Percentiles rank a stretch among this genome's conserved stretches.
Evolutionary conservation across 2,888 invertebrate species (phyloP).

Genomic region (Nomada lathburiana): DNA sequence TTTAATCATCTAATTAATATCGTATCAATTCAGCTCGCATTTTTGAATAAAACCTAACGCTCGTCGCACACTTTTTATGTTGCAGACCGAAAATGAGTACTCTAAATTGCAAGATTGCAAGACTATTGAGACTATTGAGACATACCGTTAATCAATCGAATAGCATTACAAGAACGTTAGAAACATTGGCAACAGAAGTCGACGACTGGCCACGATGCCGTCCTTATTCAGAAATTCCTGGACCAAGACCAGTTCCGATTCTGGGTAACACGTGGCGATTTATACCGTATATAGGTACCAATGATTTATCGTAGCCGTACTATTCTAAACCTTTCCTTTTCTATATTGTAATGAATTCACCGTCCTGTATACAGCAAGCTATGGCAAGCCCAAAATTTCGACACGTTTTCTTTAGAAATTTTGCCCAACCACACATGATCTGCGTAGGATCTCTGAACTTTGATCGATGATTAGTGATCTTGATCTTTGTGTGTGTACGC

Average conservation of each 20-base stretch:
- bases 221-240: slow-evolving; percentile 90
- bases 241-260: slow-evolving; percentile 90
- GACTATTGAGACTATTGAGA: slow-evolving; percentile 3
- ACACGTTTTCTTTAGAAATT: background rate
- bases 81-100: slow-evolving; percentile 42
- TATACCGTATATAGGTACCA: slow-evolving; percentile 88
- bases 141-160: background rate
- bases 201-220: slow-evolving; percentile 48
- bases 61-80: background rate
- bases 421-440: background rate
- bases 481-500: background rate
- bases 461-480: background rate
- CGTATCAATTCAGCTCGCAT: background rate
- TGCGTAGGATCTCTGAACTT: background rate
- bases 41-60: background rate
- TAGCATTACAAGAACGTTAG: slow-evolving; percentile 33
- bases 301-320: background rate
- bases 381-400: background rate
- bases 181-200: slow-evolving; percentile 48
- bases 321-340: background rate
- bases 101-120: slow-evolving; percentile 1
- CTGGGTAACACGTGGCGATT: slow-evolving; percentile 93
- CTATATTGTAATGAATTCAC: background rate
- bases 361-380: background rate
- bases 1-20: too few relatives aligned